Evolutionary conservation across 2,888 invertebrate species (phyloP).

Genomic region (Allacma fusca): DNA sequence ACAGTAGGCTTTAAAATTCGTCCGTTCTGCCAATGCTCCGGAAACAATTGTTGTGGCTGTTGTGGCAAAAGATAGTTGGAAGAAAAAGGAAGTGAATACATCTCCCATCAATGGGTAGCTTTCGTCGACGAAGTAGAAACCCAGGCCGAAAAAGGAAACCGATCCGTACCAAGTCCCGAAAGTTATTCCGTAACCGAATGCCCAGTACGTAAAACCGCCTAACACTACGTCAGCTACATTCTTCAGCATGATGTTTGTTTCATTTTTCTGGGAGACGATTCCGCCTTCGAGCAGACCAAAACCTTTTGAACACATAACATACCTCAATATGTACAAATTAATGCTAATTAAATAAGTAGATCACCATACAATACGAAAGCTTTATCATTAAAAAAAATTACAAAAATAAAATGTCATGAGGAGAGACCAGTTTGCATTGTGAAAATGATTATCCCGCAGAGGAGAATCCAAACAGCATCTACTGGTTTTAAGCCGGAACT

Average conservation of each 20-base stretch:
- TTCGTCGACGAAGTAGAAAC: constrained; percentile 64
- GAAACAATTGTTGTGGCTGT: constrained; percentile 88
- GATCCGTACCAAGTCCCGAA: constrained; percentile 62
- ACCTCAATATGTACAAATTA: not conserved
- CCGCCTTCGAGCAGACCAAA: constrained; percentile 66
- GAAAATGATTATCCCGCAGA: constrained; percentile 88
- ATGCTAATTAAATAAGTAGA: not conserved
- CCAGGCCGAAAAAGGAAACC: constrained; percentile 64
- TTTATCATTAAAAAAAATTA: not conserved
- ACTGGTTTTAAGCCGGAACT: constrained; percentile 73
- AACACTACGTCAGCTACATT: constrained; percentile 66
- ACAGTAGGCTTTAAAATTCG: constrained; percentile 63
- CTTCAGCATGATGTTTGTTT: constrained; percentile 67
- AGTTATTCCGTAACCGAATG: constrained; percentile 62
- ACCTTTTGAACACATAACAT: constrained; percentile 57
- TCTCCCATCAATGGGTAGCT: constrained; percentile 69
- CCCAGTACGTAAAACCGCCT: constrained; percentile 67
- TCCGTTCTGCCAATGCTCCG: constrained; percentile 92
- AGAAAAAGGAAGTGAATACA: constrained; percentile 85
- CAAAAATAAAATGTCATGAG: not conserved
- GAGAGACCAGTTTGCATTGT: constrained; percentile 89
- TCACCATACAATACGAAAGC: no score
- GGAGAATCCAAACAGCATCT: constrained; percentile 88
- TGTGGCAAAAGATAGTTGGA: constrained; percentile 89
- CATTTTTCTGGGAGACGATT: constrained; percentile 64